A percentile compares a stretch with the other conserved stretches of the same genome.
These are phyloP conservation scores for Myiagra hebetior DNA, from an alignment of 2,113 vertebrate species.

Conservation along the genomic window DNA sequence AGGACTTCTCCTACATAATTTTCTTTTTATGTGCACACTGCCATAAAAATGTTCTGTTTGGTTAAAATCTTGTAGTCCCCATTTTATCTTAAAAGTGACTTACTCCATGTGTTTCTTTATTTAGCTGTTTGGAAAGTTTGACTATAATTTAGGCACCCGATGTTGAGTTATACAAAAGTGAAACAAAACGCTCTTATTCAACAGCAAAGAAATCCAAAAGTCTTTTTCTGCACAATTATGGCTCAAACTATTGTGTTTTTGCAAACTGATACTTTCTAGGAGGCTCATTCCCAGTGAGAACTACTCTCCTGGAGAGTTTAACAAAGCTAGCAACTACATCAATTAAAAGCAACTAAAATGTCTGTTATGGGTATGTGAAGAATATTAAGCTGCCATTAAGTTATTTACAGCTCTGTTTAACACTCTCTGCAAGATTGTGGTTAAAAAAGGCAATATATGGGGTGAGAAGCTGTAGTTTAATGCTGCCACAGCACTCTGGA, in stretches of 20 bases:
- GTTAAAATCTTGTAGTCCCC: background rate
- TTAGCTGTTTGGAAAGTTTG: slow-evolving; percentile 34
- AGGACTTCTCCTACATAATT: background rate
- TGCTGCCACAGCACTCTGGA: background rate
- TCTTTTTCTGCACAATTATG: slow-evolving; percentile 28
- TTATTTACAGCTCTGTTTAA: background rate
- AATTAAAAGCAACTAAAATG: slow-evolving; percentile 52
- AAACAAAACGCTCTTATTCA: slow-evolving; percentile 33
- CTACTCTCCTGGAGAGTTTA: slow-evolving; percentile 56
- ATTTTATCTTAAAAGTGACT: slow-evolving; percentile 2
- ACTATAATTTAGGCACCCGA: background rate
- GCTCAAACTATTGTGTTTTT: slow-evolving; percentile 46
- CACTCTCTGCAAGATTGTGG: background rate
- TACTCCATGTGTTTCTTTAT: background rate
- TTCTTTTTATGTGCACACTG: background rate
- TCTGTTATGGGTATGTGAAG: slow-evolving; percentile 18
- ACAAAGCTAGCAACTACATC: slow-evolving; percentile 50
- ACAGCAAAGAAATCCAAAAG: slow-evolving; percentile 28
- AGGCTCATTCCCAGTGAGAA: slow-evolving; percentile 51
- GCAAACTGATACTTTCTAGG: slow-evolving; percentile 63
- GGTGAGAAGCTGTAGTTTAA: background rate
- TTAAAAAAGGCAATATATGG: background rate
- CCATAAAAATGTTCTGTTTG: slow-evolving; percentile 15
- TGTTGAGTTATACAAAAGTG: slow-evolving; percentile 24
- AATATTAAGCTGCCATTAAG: slow-evolving; percentile 31